Percentiles rank a stretch among this genome's conserved stretches.
phyloP scores from a whole-genome alignment of 2,888 invertebrate genomes.

The Drosophila antonietae region DNA sequence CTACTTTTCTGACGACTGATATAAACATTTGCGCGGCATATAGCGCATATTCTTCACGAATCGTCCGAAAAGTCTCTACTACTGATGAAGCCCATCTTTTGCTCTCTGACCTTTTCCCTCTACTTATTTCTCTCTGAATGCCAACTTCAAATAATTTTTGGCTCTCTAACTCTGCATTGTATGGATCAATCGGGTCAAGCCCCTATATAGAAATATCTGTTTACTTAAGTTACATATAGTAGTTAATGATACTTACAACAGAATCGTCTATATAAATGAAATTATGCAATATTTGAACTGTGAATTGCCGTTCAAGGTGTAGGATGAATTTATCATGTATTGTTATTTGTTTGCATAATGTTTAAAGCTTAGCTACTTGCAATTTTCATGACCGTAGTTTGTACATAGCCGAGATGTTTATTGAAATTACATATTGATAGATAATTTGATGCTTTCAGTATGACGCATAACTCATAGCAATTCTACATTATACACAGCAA shows the following conservation, averaged over 20 bases:
- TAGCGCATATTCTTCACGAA: constrained; percentile 82
- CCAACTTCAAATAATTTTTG: constrained; percentile 15
- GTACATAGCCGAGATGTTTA: constrained; percentile 72
- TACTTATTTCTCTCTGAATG: constrained; percentile 12
- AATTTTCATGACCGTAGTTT: constrained; percentile 44
- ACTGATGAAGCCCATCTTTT: constrained; percentile 44
- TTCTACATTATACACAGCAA: constrained; percentile 34
- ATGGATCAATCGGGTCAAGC: constrained; percentile 20
- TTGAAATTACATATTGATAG: constrained; percentile 51
- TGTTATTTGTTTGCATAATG: constrained; percentile 70
- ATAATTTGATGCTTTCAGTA: constrained; percentile 26
- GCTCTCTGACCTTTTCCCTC: constrained; percentile 28
- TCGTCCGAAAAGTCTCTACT: constrained; percentile 81
- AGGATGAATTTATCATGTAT: constrained; percentile 52
- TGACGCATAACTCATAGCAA: constrained; percentile 24
- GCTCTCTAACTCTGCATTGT: neutral
- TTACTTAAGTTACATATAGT: constrained; percentile 24
- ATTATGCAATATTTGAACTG: constrained; percentile 71
- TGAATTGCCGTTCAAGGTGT: constrained; percentile 54
- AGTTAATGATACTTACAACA: constrained; percentile 15
- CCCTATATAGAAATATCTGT: constrained; percentile 11
- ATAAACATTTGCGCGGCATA: constrained; percentile 81
- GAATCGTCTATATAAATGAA: constrained; percentile 29
- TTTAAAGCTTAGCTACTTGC: constrained; percentile 54
- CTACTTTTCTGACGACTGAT: constrained; percentile 87